A percentile compares a stretch with the other conserved stretches of the same genome.
phyloP scores from a whole-genome alignment of 2,113 vertebrate genomes.

The Eonycteris spelaea region DNA sequence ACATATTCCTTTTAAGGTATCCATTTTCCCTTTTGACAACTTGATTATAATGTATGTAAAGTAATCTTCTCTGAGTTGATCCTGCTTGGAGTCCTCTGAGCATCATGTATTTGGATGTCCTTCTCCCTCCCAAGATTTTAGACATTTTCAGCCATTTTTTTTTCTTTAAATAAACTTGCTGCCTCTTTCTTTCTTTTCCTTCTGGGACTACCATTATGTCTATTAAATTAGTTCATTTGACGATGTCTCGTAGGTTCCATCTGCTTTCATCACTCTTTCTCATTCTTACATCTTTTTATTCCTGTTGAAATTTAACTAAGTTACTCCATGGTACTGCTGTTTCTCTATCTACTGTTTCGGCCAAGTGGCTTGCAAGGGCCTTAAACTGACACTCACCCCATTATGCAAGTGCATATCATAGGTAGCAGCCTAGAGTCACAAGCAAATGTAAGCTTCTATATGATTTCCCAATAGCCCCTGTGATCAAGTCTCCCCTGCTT shows the following conservation, averaged over 20 bases:
- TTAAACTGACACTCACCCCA: neutral
- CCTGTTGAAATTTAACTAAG: neutral
- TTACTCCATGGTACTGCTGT: neutral
- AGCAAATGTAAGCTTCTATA: neutral
- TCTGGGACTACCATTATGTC: neutral
- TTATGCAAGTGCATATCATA: neutral
- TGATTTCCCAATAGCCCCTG: neutral
- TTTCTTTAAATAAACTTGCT: neutral
- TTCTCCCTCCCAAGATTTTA: neutral
- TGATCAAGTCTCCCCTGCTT: neutral
- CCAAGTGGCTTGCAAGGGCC: neutral
- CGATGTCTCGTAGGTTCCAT: neutral
- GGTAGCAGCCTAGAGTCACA: neutral
- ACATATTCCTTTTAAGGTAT: neutral
- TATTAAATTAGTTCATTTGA: neutral
- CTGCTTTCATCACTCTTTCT: neutral
- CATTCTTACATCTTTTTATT: neutral
- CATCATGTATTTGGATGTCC: neutral
- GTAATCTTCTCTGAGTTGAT: neutral
- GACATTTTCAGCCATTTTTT: neutral
- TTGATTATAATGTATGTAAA: neutral
- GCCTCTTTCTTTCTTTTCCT: neutral
- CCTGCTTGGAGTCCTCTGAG: neutral
- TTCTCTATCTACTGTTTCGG: neutral
- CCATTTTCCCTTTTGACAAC: neutral